Evolutionary conservation across 2,113 vertebrate species (phyloP), one percentile per base, ranked within the genome.

Genomic region (Ammospiza nelsoni): DNA sequence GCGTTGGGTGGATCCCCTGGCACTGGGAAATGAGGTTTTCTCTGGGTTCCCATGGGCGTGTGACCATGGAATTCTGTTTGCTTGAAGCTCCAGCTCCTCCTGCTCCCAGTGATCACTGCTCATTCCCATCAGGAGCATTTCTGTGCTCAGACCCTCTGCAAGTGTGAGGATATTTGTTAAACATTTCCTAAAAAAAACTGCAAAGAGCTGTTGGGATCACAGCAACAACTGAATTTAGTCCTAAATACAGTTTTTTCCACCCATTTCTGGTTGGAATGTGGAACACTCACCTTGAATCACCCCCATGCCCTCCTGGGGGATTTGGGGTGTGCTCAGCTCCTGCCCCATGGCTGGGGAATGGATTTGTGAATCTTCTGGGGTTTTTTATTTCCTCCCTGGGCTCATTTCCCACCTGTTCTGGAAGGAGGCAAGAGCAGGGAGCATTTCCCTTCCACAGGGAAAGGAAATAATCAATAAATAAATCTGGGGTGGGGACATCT

Each of bases 251-350:
- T 0, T 33, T 37, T 54, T 54, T 21, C 21, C 4, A 0, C 15
- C 0, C 3, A 0, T 68, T 69, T 31, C 24, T 66, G 76, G 8
- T 24, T 20, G 44, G 59, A 43, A 44, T 11, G 15, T 74, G 77
- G 59, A 58, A 9, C 8, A 0, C 51, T 58, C 68, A 7, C 51
- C 51, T 18, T 10, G 58, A 73, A 54, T 54, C 59, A 23, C 41
- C 58, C 25, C 59, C 1, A 0, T 29, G 51, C 2, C 0, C 35
- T 17, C 43, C 52, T 0, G 2, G 37, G 54, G 78, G n/a, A 9
- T 16, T 37, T 7, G 25, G 35, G 79, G 20, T 9, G 10, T 21
- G 35, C 37, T 43, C 13, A 29, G 5, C 4, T 1, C 55, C 72
- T 19, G 3, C 15, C 41, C 19, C n/a, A 1, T 17, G 5, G 13